Base-by-base conservation (phyloP, 2,888 invertebrate genomes). In the Ochropacha duplaris region DNA sequence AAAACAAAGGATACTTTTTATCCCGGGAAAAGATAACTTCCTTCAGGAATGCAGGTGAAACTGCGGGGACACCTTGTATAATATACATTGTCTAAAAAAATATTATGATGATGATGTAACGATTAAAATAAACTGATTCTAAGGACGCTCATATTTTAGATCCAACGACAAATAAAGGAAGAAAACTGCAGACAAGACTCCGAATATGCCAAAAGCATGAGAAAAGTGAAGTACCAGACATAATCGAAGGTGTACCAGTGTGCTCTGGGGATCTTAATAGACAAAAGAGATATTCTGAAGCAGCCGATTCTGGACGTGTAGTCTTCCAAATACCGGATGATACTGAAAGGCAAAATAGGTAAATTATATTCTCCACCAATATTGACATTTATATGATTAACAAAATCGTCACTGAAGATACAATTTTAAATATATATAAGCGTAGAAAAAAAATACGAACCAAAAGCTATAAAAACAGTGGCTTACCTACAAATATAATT, bases 161-260 rank as follows among this genome's bases (percentile, higher is more conserved):
- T 68, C 84, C 91, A 6, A 78, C 84, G 4, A 84, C 81, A 31
- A 87, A 84, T 63, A 90, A 89, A 65, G 69, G 78, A 19, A 88
- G 84, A 66, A 90, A 92, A 57, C 73, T 85, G 1, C 88, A 89
- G 62, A 81, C 85, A 8, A 81, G 92, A 36, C 72, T 89, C 14
- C 82, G 91, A 5, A 82, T 87, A 64, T 90, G 92, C 64, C 89
- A 84, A 65, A 90, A 90, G 60, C 83, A 90, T 50, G 93, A 93
- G 66, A 93, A 93, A 68, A 91, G 78, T 28, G 93, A 93, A 66
- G 93, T 93, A 4, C 93, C 93, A 0, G 93, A 93, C 58, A 93
- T 93, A 2, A 93, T 93, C 22, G 93, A 93, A 59, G 93, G 92
- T 0, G 93, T 93, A 2, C 93, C 93, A 0, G 93, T 91, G 0